Evolutionary conservation across 1,140 invertebrate species (phyloP), one percentile per base, ranked within the genome.

Genomic region (Caenorhabditis latens): DNA sequence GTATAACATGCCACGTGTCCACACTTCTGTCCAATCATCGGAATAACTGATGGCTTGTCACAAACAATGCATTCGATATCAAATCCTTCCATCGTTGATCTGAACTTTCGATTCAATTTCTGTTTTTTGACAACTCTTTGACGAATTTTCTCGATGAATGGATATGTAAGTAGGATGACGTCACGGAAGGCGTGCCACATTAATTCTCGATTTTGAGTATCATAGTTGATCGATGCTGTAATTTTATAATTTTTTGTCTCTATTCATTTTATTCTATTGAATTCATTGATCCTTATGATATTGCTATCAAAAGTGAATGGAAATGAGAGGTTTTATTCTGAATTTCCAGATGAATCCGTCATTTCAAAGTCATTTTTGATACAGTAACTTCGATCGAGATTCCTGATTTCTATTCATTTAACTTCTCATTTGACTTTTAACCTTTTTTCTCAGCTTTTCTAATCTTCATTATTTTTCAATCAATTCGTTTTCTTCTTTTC

Each of bases 151-250:
- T 53, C 43, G 55, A 84, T 58, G 53, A 88, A 84, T 24, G 87
- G 87, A 21, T 58, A 88, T 11, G 53, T 65, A 8, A 88, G 84
- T 16, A 88, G 79, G 21, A 88, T 65, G 24, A 48, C 87, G 46
- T 88, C 87, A 50, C 87, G 83, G 55, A 88, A 88, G 6, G 84
- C 67, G 50, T 88, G 83, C 87, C 87, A 88, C 83, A 88, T 21
- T 4, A 88, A 53, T 63, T 88, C 87, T 4, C 87, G 83, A 75
- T 88, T 88, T 50, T 88, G 87, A 16, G 63, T 67, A 21, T 88
- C 87, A 50, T 84, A 84, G 84, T 88, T 88, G 14, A 88, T 50
- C 9, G 83, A 53, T 21, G 85, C 87, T 88, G 84, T 50, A 87
- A 84, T 55, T 67, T 50, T 43, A 7, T 48, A n/a, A 58, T 11